Conservation (phyloP, 2,113 vertebrate genomes). For the Petrocephalus zakoni region DNA sequence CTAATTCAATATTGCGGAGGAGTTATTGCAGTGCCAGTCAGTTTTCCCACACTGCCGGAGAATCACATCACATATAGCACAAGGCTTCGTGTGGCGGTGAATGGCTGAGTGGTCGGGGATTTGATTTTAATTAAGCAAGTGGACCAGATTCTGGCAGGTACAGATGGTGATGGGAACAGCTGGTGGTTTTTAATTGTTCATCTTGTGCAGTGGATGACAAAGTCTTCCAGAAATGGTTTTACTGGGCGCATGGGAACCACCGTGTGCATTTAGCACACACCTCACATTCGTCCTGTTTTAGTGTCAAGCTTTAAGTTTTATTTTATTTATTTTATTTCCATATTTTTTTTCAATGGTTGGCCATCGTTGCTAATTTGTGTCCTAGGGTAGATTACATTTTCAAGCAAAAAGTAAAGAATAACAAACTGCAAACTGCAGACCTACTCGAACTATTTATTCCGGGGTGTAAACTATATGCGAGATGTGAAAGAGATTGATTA, state of each 20-base stretch:
- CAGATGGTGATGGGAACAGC: slow-evolving; percentile 14
- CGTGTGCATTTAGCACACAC: neutral
- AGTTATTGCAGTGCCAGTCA: neutral
- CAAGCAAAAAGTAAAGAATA: neutral
- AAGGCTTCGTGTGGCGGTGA: neutral
- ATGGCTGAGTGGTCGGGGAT: neutral
- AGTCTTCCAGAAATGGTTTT: slow-evolving; percentile 1
- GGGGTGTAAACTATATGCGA: neutral
- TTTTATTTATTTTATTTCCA: neutral
- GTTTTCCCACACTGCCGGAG: neutral
- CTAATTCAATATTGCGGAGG: neutral
- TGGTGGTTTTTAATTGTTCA: slow-evolving; percentile 9
- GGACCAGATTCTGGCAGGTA: slow-evolving; percentile 11
- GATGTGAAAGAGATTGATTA: neutral
- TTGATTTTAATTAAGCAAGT: slow-evolving; percentile 3
- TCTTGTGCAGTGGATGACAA: slow-evolving; percentile 9
- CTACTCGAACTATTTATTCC: neutral
- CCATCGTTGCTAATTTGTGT: neutral
- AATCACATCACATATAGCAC: neutral
- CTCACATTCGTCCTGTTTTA: neutral
- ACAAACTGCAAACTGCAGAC: no score
- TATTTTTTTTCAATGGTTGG: neutral
- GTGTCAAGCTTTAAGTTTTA: neutral
- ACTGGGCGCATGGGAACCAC: neutral
- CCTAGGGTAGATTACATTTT: neutral